Evolutionary conservation across 2,113 vertebrate species (phyloP), one percentile per base, ranked within the genome.

Genomic region (Cygnus buccinator): DNA sequence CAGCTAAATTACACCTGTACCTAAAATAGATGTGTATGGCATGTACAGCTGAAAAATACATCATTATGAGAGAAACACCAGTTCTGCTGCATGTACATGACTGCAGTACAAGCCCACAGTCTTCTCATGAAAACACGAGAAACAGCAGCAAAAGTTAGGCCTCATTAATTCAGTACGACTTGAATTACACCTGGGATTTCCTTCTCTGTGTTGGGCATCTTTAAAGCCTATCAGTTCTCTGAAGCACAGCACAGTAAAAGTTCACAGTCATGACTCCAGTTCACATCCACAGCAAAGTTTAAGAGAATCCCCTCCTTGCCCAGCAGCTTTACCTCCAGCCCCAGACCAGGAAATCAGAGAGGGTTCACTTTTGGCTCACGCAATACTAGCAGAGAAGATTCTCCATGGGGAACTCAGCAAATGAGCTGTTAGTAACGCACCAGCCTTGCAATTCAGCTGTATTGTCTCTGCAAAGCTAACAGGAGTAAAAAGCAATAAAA

Each of bases 401-500:
- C 76, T 86, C 84, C 23, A 5, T 18, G 10, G 54, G 28, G n/a
- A 87, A 15, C 41, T 82, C 39, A 11, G 43, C 48, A 82, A 91
- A 87, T 33, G 65, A 91, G 70, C 84, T 84, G 76, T 70, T 91
- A 78, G 65, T 68, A 89, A 95, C 0, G 8, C 44, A 68, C 65
- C 62, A 92, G 59, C 35, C 62, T 84, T 81, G 63, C 41, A 86
- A 35, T 74, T 95, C 63, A 82, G 48, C 58, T 58, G 25, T 85
- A 81, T 78, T 79, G 43, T 84, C 90, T 90, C 86, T 92, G 58
- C 46, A 89, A 59, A 92, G 59, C 54, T 70, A 95, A 50, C 62
- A 66, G 66, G 54, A 96, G 11, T 81, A 81, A 92, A 92, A 93
- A 75, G 76, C 68, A 84, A 67, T 67, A 92, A 75, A 89, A 61